Conservation (phyloP, 2,888 invertebrate genomes). For the Ophion obscuratus region DNA sequence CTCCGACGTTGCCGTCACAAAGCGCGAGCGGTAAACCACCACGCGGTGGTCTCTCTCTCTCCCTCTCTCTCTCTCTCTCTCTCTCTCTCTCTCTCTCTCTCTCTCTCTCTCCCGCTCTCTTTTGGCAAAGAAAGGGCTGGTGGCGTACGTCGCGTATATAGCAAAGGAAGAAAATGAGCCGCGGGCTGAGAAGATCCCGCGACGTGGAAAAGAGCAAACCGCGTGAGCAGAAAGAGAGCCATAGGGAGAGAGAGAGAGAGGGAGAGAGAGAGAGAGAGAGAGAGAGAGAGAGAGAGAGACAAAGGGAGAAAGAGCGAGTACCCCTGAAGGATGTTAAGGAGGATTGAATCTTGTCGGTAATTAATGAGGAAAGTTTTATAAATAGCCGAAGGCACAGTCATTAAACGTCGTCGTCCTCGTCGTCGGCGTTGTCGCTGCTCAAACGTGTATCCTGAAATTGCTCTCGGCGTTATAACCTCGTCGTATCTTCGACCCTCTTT, state of each 20-base stretch:
- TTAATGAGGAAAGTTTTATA: conserved; percentile 82
- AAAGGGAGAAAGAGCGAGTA: not conserved
- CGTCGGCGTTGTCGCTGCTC: not conserved
- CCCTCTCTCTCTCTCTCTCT: not conserved
- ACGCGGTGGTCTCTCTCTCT: conserved; percentile 34
- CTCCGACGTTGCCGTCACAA: conserved; percentile 71
- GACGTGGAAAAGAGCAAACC: conserved; percentile 1
- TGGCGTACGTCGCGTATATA: not conserved
- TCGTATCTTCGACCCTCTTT: conserved; percentile 6
- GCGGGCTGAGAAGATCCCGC: not conserved
- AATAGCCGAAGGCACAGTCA: conserved; percentile 78
- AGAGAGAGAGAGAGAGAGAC: not conserved
- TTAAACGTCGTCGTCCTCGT: conserved; percentile 67
- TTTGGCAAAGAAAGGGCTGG: conserved; percentile 22
- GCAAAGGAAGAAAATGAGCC: conserved; percentile 20
- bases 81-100: conserved; percentile 14
- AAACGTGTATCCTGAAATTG: conserved; percentile 48
- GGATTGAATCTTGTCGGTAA: conserved; percentile 80
- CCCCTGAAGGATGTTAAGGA: conserved; percentile 47
- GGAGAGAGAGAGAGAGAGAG: too few relatives aligned
- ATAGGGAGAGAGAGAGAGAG: not conserved
- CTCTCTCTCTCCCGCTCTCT: not conserved
- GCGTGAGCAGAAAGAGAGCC: conserved; percentile 52
- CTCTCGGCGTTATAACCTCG: conserved; percentile 22
- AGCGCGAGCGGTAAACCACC: conserved; percentile 70